phyloP scores from a whole-genome alignment of 2,888 invertebrate genomes.

The Carabus problematicus region DNA sequence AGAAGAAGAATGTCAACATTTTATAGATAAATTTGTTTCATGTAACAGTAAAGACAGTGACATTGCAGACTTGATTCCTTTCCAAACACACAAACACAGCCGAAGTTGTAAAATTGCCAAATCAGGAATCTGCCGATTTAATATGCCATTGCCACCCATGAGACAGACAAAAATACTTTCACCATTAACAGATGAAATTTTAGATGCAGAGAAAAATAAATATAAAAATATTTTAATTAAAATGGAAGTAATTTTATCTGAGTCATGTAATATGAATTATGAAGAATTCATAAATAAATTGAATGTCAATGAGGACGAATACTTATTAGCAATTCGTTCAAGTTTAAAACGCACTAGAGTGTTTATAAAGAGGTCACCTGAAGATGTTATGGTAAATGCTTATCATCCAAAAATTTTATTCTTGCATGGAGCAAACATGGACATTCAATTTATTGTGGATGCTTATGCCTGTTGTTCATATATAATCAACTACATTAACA shows the following conservation, averaged over 20 bases:
- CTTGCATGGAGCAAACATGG: constrained; percentile 52
- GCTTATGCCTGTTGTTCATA: constrained; percentile 52
- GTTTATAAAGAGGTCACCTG: constrained; percentile 36
- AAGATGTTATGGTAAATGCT: constrained; percentile 45
- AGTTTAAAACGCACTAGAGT: constrained; percentile 34
- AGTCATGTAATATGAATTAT: constrained; percentile 24
- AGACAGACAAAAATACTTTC: constrained; percentile 39
- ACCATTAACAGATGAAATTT: background rate
- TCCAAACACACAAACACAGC: constrained; percentile 46
- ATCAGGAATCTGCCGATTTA: constrained; percentile 45
- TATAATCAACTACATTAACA: constrained; percentile 50
- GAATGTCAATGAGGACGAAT: constrained; percentile 40
- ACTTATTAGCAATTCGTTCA: constrained; percentile 45
- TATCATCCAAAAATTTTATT: constrained; percentile 47
- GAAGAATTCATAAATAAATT: constrained; percentile 38
- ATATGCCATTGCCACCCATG: constrained; percentile 46
- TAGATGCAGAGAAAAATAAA: background rate
- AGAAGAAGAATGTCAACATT: constrained; percentile 36
- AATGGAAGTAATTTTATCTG: background rate
- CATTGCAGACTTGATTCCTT: constrained; percentile 39
- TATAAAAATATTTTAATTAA: background rate
- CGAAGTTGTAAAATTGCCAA: constrained; percentile 45
- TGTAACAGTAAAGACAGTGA: constrained; percentile 43
- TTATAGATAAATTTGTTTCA: constrained; percentile 45
- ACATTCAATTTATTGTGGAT: constrained; percentile 53